Percentiles rank a stretch among this genome's conserved stretches.
Evolutionary conservation across 2,797 vertebrate species (phyloP).

Genomic region (Dermochelys coriacea): DNA sequence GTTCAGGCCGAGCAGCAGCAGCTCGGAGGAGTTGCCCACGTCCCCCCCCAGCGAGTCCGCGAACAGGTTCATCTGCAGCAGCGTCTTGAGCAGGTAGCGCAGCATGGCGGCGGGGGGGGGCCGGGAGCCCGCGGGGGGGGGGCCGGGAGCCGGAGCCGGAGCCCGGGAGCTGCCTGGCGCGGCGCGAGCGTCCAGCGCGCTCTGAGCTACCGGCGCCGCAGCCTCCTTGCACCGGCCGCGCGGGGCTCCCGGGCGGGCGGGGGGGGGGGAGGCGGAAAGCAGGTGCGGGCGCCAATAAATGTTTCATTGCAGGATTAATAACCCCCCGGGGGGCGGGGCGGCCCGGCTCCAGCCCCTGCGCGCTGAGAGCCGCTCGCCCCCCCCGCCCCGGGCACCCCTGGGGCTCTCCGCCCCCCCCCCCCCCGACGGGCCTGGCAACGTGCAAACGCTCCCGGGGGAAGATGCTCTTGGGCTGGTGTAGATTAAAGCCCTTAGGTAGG

Average conservation of each 20-base stretch:
- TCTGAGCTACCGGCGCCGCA: conserved; percentile 78
- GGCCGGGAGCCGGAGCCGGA: neutral
- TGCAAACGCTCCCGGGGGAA: no score
- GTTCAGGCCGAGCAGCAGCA: conserved; percentile 87
- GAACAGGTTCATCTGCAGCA: conserved; percentile 98
- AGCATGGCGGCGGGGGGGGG: conserved; percentile 84
- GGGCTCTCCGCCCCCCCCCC: neutral
- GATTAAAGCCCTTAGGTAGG: no score
- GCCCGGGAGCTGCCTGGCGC: conserved; percentile 29
- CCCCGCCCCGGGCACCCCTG: neutral
- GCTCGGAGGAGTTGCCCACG: conserved; percentile 86
- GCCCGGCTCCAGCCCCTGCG: neutral
- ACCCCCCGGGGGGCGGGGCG: conserved; percentile 70
- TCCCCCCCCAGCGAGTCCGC: conserved; percentile 88
- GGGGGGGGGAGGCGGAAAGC: conserved; percentile 80
- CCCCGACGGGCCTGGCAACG: no score
- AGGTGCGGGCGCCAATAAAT: conserved; percentile 93
- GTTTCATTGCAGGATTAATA: conserved; percentile 97
- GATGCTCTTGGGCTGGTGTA: no score
- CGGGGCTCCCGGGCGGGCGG: conserved; percentile 79
- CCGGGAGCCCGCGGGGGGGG: neutral
- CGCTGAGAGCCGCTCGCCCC: neutral
- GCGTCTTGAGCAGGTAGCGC: conserved; percentile 95
- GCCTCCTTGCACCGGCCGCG: conserved; percentile 72
- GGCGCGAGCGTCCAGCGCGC: conserved; percentile 85